phyloP scores from a whole-genome alignment of 2,113 vertebrate species.

The Turdus rufiventris region DNA sequence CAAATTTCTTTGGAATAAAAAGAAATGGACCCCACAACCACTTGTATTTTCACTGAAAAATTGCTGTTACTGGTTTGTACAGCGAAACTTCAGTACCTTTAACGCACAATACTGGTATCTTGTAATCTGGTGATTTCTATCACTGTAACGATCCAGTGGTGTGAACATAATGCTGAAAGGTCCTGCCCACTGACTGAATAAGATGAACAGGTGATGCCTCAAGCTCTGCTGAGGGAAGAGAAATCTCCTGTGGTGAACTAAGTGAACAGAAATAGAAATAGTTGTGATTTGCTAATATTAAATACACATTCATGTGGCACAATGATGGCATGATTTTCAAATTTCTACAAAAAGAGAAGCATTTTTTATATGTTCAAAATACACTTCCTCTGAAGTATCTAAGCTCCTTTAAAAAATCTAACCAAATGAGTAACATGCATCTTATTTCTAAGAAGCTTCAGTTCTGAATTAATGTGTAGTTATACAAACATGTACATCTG shows the following conservation, averaged over 20 bases:
- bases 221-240: constrained; percentile 97
- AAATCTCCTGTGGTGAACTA: constrained; percentile 95
- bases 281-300: not conserved
- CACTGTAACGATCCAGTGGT: constrained; percentile 94
- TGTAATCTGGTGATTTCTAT: constrained; percentile 97
- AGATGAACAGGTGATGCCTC: constrained; percentile 96
- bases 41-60: not conserved
- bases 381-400: not conserved
- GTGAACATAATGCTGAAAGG: constrained; percentile 99
- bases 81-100: constrained; percentile 76
- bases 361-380: not conserved
- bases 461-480: not conserved
- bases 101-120: constrained; percentile 97
- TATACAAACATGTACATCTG: not conserved
- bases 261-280: constrained; percentile 40
- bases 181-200: constrained; percentile 98
- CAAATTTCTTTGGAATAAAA: not conserved
- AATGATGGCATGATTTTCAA: not conserved
- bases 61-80: not conserved
- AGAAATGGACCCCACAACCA: not conserved
- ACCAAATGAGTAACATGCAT: not conserved
- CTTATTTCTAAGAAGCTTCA: not conserved
- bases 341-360: not conserved
- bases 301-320: not conserved
- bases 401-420: not conserved